Percentiles rank a stretch among this genome's conserved stretches.
phyloP scores from a whole-genome alignment of 1,140 invertebrate species.

The Leptopilina clavipes region DNA sequence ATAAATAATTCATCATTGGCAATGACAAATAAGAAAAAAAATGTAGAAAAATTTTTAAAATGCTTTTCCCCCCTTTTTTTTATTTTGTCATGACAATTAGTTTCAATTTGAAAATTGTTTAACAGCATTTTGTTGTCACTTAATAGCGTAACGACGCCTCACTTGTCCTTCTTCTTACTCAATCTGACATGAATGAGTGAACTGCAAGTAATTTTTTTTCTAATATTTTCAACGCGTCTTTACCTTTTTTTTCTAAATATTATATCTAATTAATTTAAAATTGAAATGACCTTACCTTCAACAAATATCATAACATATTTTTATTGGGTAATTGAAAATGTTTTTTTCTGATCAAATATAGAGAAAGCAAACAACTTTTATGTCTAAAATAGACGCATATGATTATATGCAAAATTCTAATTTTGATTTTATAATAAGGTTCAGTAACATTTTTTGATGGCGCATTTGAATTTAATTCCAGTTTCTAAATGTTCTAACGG shows the following conservation, averaged over 20 bases:
- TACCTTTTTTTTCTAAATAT: neutral
- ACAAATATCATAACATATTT: neutral
- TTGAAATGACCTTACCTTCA: slow-evolving; percentile 1
- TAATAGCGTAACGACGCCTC: neutral
- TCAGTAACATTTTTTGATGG: neutral
- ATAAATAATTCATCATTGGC: neutral
- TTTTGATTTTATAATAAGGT: neutral
- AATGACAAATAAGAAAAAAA: neutral
- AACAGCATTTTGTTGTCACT: slow-evolving; percentile 12
- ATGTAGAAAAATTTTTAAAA: neutral
- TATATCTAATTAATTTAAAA: neutral
- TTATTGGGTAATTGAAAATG: neutral
- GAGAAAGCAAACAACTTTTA: neutral
- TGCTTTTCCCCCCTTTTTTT: neutral
- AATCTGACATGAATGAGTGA: slow-evolving; percentile 3
- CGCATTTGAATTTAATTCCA: neutral
- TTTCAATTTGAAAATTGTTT: slow-evolving; percentile 17
- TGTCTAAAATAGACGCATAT: neutral
- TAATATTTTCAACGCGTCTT: neutral
- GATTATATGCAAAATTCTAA: neutral
- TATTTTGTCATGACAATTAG: slow-evolving; percentile 1
- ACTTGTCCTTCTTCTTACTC: slow-evolving; percentile 1
- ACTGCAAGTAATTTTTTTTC: neutral
- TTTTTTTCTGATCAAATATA: neutral
- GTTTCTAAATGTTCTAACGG: neutral